These are phyloP conservation scores for Rhinolophus sinicus DNA, from an alignment of 2,113 vertebrate genomes.

Conservation along the genomic window DNA sequence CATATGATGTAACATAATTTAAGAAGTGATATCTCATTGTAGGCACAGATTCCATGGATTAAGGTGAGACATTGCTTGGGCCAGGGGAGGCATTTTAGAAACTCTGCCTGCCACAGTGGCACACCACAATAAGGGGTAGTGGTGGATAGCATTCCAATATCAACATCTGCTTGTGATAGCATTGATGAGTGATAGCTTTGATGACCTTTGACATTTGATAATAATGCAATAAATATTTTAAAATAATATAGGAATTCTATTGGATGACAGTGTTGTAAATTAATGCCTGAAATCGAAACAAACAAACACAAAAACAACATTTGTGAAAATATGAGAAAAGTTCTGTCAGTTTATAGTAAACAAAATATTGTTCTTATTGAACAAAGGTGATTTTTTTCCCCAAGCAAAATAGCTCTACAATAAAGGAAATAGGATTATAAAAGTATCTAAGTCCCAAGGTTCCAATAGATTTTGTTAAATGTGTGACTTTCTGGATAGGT, in stretches of 20 bases:
- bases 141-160: too few species aligned
- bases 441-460: background rate
- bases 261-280: background rate
- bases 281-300: background rate
- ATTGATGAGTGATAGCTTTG: background rate
- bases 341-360: background rate
- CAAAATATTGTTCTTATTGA: background rate
- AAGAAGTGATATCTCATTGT: background rate
- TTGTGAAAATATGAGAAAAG: background rate
- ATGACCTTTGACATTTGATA: background rate
- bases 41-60: background rate
- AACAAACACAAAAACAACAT: background rate
- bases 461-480: background rate
- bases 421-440: background rate
- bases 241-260: background rate
- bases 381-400: background rate
- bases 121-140: rapidly evolving
- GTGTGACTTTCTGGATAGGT: background rate
- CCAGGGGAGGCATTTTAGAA: rapidly evolving
- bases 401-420: background rate
- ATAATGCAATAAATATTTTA: background rate
- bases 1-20: background rate
- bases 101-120: background rate
- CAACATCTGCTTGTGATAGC: background rate
- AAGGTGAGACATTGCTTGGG: rapidly evolving